Evolutionary conservation across 2,113 vertebrate genomes (phyloP), one percentile per base, ranked within the genome.

Genomic region (Hirundichthys speculiger): DNA sequence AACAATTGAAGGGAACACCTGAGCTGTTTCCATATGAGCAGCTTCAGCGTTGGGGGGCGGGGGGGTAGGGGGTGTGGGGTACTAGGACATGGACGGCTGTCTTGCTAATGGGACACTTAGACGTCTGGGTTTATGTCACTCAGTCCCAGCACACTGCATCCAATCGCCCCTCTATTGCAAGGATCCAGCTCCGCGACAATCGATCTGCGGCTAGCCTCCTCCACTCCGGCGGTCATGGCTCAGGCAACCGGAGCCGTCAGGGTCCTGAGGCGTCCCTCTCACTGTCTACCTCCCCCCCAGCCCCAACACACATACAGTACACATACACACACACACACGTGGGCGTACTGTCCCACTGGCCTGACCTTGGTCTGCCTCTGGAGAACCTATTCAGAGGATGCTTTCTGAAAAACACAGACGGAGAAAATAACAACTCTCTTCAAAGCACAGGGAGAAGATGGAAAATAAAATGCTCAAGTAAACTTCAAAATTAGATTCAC

Each of bases 71-170:
- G 42, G 18, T 48, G 13, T 55, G 55, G 64, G n/a, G 67, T 54
- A 69, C 56, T 71, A 64, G 66, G 75, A 91, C 86, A 86, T 64
- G 81, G 79, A 71, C 80, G 75, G 77, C 82, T 87, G 88, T 87
- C 86, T 86, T 86, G 85, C 91, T 94, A 94, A 94, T 94, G 93
- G 92, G 90, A 93, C 89, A 89, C 89, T 93, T 88, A 93, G 86
- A 90, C 75, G 86, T 91, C 88, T 93, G 89, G 87, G 89, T 84
- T 90, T 85, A 88, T 93, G 91, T 86, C 66, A 85, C 82, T 89
- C 75, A 79, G 88, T 91, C 71, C 91, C 91, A 90, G 85, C 57
- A 84, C 84, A 86, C 87, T 71, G 85, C 80, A 91, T 89, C 88
- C 83, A 92, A 91, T 92, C 69, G 65, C 84, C 82, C 77, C 85